These are phyloP conservation scores for Lasioglossum baleicum DNA, from an alignment of 1,140 invertebrate species.

Conservation along the genomic window DNA sequence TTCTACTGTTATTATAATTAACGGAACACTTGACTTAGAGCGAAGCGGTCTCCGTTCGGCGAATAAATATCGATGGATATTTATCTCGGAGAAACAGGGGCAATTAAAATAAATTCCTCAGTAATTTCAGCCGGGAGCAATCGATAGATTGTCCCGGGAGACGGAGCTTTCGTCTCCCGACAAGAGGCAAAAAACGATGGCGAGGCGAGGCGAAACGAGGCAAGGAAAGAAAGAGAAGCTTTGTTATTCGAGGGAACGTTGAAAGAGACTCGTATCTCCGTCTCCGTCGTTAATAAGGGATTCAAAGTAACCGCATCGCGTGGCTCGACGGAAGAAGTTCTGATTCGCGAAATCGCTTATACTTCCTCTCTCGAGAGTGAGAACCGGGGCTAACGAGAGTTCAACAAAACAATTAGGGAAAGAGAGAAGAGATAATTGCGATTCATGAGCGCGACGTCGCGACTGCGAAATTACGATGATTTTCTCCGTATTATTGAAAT, in stretches of 20 bases:
- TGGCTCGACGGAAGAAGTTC: background rate
- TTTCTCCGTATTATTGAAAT: slow-evolving; percentile 42
- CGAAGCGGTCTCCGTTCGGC: too few relatives aligned
- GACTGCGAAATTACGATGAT: slow-evolving; percentile 41
- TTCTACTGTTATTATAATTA: too few relatives aligned
- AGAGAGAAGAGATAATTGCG: slow-evolving; percentile 20
- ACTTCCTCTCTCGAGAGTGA: background rate
- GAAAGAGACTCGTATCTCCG: background rate
- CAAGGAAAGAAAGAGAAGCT: background rate
- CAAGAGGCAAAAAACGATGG: too few relatives aligned
- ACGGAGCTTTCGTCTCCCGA: too few relatives aligned
- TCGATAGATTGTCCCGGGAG: background rate
- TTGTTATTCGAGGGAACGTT: background rate
- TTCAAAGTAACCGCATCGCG: background rate
- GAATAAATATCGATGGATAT: background rate
- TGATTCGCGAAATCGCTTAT: background rate
- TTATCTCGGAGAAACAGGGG: too few relatives aligned
- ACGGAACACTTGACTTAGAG: too few relatives aligned
- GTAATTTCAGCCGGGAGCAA: background rate
- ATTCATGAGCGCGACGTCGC: slow-evolving; percentile 37
- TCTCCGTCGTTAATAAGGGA: background rate
- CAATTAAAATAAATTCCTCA: background rate
- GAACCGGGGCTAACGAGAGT: slow-evolving; percentile 9
- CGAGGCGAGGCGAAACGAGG: too few relatives aligned
- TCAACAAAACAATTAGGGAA: slow-evolving; percentile 35